Percentiles rank a stretch among this genome's conserved stretches.
Conservation (phyloP, 2,113 vertebrate species). For the Notarius lentiginosus region DNA sequence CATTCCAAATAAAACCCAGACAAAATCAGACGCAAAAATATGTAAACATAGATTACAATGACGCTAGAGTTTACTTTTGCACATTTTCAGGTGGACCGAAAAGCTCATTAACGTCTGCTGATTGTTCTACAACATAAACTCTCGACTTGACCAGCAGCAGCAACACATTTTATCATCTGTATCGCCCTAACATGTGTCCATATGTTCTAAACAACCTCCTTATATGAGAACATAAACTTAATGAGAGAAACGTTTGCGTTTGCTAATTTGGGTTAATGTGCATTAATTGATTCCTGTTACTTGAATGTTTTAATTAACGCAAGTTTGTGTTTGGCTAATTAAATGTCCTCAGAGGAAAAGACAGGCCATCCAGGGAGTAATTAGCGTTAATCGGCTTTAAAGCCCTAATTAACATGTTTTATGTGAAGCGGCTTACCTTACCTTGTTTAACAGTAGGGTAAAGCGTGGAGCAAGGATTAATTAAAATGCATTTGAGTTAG, state of each 20-base stretch:
- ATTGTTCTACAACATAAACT: slow-evolving; percentile 16
- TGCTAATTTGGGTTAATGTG: slow-evolving; percentile 86
- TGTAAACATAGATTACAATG: background rate
- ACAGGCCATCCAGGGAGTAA: slow-evolving; percentile 76
- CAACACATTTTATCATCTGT: slow-evolving; percentile 77
- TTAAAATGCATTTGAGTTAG: slow-evolving; percentile 1
- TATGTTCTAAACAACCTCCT: slow-evolving; percentile 68
- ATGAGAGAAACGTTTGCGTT: slow-evolving; percentile 83
- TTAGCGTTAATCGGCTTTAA: slow-evolving; percentile 83
- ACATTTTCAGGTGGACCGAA: background rate
- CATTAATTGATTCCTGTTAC: slow-evolving; percentile 87
- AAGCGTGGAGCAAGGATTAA: slow-evolving; percentile 6
- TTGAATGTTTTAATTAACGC: slow-evolving; percentile 79
- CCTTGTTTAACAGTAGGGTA: slow-evolving; percentile 36
- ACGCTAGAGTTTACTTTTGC: background rate
- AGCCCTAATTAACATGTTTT: slow-evolving; percentile 51
- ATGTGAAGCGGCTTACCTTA: slow-evolving; percentile 38
- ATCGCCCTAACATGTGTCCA: slow-evolving; percentile 77
- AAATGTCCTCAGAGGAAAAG: slow-evolving; percentile 78
- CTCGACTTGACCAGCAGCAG: slow-evolving; percentile 66
- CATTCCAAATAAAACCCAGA: background rate
- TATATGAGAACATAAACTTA: slow-evolving; percentile 80
- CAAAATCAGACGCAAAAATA: background rate
- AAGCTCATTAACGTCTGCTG: slow-evolving; percentile 10
- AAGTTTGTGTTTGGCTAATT: slow-evolving; percentile 64